A percentile compares a stretch with the other conserved stretches of the same genome.
phyloP scores from a whole-genome alignment of 2,797 vertebrate genomes.

The Alfaro cultratus region DNA sequence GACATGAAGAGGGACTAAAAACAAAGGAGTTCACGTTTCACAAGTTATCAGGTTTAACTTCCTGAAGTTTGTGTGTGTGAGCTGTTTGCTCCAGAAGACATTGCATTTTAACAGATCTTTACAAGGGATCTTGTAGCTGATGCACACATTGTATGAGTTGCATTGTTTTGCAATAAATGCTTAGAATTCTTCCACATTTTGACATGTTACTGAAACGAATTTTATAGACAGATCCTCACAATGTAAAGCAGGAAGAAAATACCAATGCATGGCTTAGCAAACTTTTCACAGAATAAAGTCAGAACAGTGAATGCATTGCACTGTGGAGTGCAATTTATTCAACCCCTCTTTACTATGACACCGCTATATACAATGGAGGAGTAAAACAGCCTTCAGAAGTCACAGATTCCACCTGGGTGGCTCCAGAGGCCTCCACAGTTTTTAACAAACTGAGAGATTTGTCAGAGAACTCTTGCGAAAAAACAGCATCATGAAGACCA shows the following conservation, averaged over 20 bases:
- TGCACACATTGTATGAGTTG: conserved; percentile 12
- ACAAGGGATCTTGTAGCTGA: conserved; percentile 7
- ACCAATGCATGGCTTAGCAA: background rate
- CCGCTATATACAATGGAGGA: background rate
- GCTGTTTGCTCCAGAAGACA: conserved; percentile 24
- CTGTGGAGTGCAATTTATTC: background rate
- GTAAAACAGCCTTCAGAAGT: background rate
- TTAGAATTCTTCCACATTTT: background rate
- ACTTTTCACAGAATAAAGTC: background rate
- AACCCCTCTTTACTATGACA: background rate
- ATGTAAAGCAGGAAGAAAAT: background rate
- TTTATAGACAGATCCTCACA: background rate
- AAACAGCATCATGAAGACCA: background rate
- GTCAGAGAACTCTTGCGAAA: background rate
- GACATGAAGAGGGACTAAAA: conserved; percentile 15
- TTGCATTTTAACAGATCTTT: background rate
- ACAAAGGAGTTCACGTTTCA: conserved; percentile 27
- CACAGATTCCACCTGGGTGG: too few relatives aligned
- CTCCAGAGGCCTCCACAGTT: too few relatives aligned
- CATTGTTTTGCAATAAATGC: background rate
- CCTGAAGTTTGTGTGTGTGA: conserved; percentile 16
- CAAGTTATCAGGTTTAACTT: conserved; percentile 50
- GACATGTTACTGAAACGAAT: too few relatives aligned
- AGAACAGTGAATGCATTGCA: background rate
- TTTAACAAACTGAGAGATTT: background rate